Conservation (phyloP, 2,888 invertebrate genomes). For the Microctonus aethiopoides region DNA sequence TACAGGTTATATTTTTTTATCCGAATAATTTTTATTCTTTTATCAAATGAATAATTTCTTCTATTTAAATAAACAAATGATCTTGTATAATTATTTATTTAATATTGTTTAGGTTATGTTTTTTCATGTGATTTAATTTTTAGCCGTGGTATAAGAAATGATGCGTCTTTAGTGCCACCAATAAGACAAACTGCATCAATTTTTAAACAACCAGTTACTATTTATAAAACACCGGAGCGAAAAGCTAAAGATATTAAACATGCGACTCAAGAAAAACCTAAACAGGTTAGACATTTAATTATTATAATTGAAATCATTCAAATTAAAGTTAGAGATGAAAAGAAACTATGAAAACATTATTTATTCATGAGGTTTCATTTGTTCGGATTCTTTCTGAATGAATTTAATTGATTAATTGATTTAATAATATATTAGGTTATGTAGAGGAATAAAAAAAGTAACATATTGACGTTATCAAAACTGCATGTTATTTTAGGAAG, state of each 20-base stretch:
- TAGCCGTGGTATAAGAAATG: constrained; percentile 84
- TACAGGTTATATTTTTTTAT: constrained; percentile 73
- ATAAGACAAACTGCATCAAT: constrained; percentile 98
- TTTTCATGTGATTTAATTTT: constrained; percentile 43
- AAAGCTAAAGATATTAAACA: constrained; percentile 94
- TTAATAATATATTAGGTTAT: not conserved
- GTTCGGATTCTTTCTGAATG: not conserved
- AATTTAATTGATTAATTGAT: not conserved
- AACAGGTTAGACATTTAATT: constrained; percentile 75
- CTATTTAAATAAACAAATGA: not conserved
- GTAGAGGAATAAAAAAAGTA: not conserved
- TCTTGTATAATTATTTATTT: not conserved
- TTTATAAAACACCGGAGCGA: constrained; percentile 91
- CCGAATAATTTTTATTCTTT: not conserved
- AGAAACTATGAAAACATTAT: too few species aligned
- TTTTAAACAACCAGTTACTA: constrained; percentile 98
- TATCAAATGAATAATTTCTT: not conserved
- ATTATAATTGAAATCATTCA: too few species aligned
- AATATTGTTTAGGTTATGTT: constrained; percentile 13
- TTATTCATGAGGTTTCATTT: too few species aligned
- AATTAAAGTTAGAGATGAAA: too few species aligned
- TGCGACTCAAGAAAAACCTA: constrained; percentile 91
- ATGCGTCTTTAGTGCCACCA: constrained; percentile 91
- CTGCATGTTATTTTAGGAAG: constrained; percentile 72
- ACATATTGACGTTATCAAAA: constrained; percentile 34